A percentile compares a stretch with the other conserved stretches of the same genome.
Conservation (phyloP, 2,888 invertebrate genomes). For the Lepidochitona cinerea region DNA sequence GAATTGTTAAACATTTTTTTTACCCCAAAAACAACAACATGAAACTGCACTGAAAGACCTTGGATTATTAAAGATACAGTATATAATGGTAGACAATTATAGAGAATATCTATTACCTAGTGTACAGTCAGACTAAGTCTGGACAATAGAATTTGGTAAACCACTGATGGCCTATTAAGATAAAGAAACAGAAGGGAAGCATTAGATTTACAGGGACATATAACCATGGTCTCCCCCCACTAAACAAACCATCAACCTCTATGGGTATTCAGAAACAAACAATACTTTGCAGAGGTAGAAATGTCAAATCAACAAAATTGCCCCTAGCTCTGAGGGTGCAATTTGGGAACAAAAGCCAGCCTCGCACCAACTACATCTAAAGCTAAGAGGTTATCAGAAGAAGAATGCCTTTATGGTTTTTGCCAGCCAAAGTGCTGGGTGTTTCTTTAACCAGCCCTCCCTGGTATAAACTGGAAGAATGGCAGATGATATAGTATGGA, state of each 20-base stretch:
- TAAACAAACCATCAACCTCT: background rate
- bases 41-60: too few relatives aligned
- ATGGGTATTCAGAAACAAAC: background rate
- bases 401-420: background rate
- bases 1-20: too few relatives aligned
- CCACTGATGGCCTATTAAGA: conserved; percentile 3
- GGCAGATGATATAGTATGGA: too few relatives aligned
- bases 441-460: too few relatives aligned
- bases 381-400: background rate
- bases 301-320: background rate
- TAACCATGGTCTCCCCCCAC: background rate
- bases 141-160: background rate
- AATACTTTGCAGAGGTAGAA: background rate
- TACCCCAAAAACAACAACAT: too few relatives aligned
- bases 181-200: background rate
- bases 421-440: too few relatives aligned
- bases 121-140: background rate
- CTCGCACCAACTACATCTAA: background rate
- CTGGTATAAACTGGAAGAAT: too few relatives aligned
- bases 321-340: background rate
- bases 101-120: too few relatives aligned
- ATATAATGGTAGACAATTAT: too few relatives aligned
- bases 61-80: too few relatives aligned
- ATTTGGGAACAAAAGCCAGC: background rate
- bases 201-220: background rate